A percentile compares a stretch with the other conserved stretches of the same genome.
These are phyloP conservation scores for Dicranocentrus wangi DNA, from an alignment of 2,888 invertebrate species.

Conservation along the genomic window DNA sequence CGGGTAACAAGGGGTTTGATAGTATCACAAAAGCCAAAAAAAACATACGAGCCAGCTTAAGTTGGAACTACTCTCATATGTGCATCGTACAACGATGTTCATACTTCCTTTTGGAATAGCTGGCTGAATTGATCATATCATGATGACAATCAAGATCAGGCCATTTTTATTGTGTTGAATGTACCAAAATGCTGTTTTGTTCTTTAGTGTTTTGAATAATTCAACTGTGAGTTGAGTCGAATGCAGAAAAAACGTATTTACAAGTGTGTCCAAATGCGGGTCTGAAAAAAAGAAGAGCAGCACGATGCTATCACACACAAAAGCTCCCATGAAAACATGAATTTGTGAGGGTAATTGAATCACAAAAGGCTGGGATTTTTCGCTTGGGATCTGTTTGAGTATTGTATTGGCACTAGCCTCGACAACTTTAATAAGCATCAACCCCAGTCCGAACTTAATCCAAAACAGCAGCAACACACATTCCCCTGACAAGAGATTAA, in stretches of 20 bases:
- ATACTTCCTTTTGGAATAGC: too few relatives aligned
- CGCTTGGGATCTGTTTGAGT: constrained; percentile 35
- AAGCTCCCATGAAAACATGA: constrained; percentile 11
- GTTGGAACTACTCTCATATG: too few relatives aligned
- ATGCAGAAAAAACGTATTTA: not conserved
- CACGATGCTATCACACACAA: constrained; percentile 11
- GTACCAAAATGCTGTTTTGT: not conserved
- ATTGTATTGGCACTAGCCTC: constrained; percentile 6
- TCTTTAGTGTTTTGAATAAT: not conserved
- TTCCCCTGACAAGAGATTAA: too few relatives aligned
- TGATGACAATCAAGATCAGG: constrained; percentile 42
- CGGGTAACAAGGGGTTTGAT: too few relatives aligned
- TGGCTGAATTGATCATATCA: constrained; percentile 39
- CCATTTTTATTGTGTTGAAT: constrained; percentile 16
- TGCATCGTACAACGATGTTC: too few relatives aligned
- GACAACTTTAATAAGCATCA: constrained; percentile 4
- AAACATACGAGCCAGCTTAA: too few relatives aligned
- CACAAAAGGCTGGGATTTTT: constrained; percentile 39
- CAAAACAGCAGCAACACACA: constrained; percentile 12
- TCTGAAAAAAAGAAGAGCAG: constrained; percentile 4
- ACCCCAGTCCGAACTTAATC: constrained; percentile 17
- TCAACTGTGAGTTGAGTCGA: not conserved
- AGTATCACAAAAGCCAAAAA: too few relatives aligned
- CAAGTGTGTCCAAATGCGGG: not conserved
- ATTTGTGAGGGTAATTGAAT: constrained; percentile 47